Conservation (phyloP, 2,797 vertebrate genomes). For the Sebastiscus tertius region DNA sequence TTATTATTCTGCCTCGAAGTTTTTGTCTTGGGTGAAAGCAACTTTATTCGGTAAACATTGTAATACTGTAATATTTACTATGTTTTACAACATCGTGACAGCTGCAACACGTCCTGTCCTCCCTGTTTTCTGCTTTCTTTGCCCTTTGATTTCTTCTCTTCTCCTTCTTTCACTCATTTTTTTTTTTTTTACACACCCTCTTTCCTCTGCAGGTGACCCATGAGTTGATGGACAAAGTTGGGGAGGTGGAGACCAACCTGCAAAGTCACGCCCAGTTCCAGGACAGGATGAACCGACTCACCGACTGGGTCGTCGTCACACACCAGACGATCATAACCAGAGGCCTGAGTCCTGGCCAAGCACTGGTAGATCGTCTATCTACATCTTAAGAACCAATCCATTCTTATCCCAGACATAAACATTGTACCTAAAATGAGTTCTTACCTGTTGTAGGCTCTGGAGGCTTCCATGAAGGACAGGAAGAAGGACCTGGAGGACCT, state of each 20-base stretch:
- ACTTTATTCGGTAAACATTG: background rate
- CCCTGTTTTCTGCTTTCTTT: background rate
- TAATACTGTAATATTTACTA: background rate
- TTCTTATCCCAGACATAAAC: background rate
- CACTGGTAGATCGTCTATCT: constrained; percentile 68
- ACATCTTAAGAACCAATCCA: background rate
- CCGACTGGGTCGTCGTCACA: constrained; percentile 80
- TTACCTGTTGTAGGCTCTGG: constrained; percentile 69
- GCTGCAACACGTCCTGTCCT: background rate
- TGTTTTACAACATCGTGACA: background rate
- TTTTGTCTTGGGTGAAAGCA: background rate
- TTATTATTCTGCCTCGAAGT: background rate
- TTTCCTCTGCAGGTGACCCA: constrained; percentile 79
- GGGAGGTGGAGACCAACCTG: constrained; percentile 82
- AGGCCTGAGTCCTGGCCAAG: constrained; percentile 70
- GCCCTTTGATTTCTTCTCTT: background rate
- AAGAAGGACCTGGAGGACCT: constrained; percentile 84
- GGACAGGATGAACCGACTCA: constrained; percentile 80
- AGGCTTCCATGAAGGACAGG: constrained; percentile 81
- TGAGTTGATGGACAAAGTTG: constrained; percentile 86
- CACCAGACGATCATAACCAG: constrained; percentile 77
- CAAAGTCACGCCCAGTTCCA: constrained; percentile 82
- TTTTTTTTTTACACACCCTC: background rate
- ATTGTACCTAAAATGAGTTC: background rate
- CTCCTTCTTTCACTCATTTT: background rate